A percentile compares a stretch with the other conserved stretches of the same genome.
phyloP scores from a whole-genome alignment of 2,888 invertebrate genomes.

The Sepiola atlantica region DNA sequence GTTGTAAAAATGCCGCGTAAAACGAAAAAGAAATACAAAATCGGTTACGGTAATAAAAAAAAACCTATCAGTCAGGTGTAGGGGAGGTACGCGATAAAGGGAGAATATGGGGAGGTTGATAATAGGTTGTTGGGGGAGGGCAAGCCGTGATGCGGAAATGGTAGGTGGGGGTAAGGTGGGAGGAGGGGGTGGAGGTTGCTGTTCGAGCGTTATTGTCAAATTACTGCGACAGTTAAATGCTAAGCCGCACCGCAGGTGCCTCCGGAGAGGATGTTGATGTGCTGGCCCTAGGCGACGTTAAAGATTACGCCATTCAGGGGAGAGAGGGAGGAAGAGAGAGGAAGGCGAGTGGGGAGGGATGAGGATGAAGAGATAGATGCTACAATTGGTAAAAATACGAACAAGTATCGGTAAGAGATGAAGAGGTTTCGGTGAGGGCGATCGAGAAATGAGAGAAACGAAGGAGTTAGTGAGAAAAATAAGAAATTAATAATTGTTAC shows the following conservation, averaged over 20 bases:
- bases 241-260: neutral
- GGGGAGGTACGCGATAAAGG: neutral
- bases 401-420: too few relatives aligned
- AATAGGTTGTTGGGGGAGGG: too few relatives aligned
- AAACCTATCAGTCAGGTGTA: neutral
- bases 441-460: too few relatives aligned
- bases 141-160: neutral
- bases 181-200: neutral
- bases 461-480: too few relatives aligned
- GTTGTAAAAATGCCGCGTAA: neutral
- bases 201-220: slow-evolving; percentile 8
- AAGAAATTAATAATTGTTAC: too few relatives aligned
- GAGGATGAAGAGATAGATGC: too few relatives aligned
- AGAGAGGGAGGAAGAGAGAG: neutral
- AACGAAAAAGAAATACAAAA: neutral
- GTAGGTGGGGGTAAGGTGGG: neutral
- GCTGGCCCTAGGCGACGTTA: neutral
- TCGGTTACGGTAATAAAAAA: neutral
- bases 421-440: too few relatives aligned
- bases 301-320: neutral
- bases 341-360: too few relatives aligned
- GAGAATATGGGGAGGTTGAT: too few relatives aligned
- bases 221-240: slow-evolving; percentile 20
- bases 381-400: too few relatives aligned
- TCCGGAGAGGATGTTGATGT: slow-evolving; percentile 32